Evolutionary conservation across 1,140 invertebrate species (phyloP).

Genomic region (Antheraea pernyi): DNA sequence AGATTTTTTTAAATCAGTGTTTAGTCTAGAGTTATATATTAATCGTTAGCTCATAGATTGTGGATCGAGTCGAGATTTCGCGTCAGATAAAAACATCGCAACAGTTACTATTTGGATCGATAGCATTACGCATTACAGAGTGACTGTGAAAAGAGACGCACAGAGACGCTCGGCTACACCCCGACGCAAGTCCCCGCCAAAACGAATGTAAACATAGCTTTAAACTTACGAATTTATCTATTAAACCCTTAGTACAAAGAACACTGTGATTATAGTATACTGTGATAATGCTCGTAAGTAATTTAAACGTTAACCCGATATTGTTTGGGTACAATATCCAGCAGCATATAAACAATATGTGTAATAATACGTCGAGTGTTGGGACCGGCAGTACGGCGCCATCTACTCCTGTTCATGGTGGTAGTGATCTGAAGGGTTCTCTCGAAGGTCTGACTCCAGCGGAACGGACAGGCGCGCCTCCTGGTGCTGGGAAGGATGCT

Average conservation of each 20-base stretch:
- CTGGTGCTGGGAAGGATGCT: slow-evolving; percentile 80
- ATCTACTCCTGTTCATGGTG: slow-evolving; percentile 57
- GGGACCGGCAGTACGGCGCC: slow-evolving; percentile 39
- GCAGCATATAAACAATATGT: slow-evolving; percentile 10
- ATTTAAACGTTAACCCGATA: slow-evolving; percentile 58
- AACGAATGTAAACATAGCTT: slow-evolving; percentile 70
- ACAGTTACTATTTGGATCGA: slow-evolving; percentile 71
- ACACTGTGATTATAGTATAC: slow-evolving; percentile 59
- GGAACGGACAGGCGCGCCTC: slow-evolving; percentile 65
- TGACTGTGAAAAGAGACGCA: slow-evolving; percentile 57
- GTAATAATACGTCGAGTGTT: slow-evolving; percentile 22
- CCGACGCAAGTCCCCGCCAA: slow-evolving; percentile 40
- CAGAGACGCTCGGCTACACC: slow-evolving; percentile 43
- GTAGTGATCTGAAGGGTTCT: slow-evolving; percentile 14
- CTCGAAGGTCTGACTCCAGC: slow-evolving; percentile 46
- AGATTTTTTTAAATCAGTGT: slow-evolving; percentile 7
- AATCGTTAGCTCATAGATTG: no score
- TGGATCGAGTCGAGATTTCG: slow-evolving; percentile 15
- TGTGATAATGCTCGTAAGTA: slow-evolving; percentile 67
- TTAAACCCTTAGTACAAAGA: slow-evolving; percentile 62
- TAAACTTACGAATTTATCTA: slow-evolving; percentile 72
- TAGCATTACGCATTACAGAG: slow-evolving; percentile 74
- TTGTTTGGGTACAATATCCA: slow-evolving; percentile 56
- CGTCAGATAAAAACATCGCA: slow-evolving; percentile 35
- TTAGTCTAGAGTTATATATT: no score